Evolutionary conservation across 2,888 invertebrate genomes (phyloP).

Genomic region (Tachystola acroxantha): DNA sequence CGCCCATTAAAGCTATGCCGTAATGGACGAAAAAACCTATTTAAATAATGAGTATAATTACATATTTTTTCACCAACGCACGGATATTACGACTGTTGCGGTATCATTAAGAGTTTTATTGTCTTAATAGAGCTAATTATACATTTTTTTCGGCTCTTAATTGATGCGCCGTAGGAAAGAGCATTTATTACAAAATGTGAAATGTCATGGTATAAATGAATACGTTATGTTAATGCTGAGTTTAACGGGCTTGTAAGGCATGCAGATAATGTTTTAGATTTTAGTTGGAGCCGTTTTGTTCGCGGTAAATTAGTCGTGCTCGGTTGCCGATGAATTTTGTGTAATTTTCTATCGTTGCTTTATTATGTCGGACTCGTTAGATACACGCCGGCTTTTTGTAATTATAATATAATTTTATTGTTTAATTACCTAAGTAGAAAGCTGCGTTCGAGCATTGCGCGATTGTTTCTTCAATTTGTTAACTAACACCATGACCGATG

Average conservation of each 20-base stretch:
- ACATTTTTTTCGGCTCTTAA: constrained; percentile 76
- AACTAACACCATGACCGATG: constrained; percentile 27
- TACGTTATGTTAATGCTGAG: constrained; percentile 71
- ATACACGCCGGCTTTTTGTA: constrained; percentile 21
- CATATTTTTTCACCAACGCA: constrained; percentile 73
- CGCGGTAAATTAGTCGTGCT: constrained; percentile 68
- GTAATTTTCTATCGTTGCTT: constrained; percentile 50
- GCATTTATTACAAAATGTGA: constrained; percentile 76
- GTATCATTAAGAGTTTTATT: constrained; percentile 78
- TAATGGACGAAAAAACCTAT: constrained; percentile 73
- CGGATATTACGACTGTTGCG: constrained; percentile 72
- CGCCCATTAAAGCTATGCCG: constrained; percentile 66
- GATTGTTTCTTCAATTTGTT: constrained; percentile 29
- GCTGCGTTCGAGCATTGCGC: constrained; percentile 25
- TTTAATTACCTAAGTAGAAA: constrained; percentile 52
- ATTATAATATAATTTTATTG: constrained; percentile 42
- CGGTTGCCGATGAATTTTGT: constrained; percentile 57
- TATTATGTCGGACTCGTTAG: constrained; percentile 18
- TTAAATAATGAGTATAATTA: constrained; percentile 78
- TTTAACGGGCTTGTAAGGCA: constrained; percentile 65
- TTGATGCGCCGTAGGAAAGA: constrained; percentile 72
- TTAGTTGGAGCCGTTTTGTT: constrained; percentile 62
- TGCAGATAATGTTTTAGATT: constrained; percentile 60
- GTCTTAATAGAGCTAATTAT: constrained; percentile 78
- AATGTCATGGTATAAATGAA: constrained; percentile 77